Conservation (phyloP, 2,888 invertebrate genomes). For the Hedychridium roseum region DNA sequence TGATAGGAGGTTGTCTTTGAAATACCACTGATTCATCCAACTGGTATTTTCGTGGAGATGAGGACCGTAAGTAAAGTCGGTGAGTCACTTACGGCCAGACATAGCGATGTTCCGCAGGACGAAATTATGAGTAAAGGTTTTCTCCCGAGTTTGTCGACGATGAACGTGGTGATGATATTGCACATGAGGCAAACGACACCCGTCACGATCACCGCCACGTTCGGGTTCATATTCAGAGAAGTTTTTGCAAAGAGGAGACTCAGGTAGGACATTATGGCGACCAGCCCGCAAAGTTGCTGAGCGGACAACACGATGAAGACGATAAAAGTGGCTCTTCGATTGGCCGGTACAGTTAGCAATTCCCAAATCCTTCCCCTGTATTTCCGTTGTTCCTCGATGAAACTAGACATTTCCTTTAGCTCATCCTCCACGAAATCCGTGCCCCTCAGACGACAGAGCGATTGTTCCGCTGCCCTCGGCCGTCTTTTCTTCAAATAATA, state of each 20-base stretch:
- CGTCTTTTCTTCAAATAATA: slow-evolving; percentile 16
- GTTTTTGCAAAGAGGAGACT: slow-evolving; percentile 1
- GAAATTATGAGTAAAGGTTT: slow-evolving; percentile 20
- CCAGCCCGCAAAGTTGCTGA: slow-evolving; percentile 25
- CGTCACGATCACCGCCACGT: slow-evolving; percentile 10
- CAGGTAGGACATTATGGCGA: slow-evolving; percentile 12
- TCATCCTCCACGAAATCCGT: slow-evolving; percentile 7
- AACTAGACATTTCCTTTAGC: slow-evolving; percentile 10
- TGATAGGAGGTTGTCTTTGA: too few species aligned
- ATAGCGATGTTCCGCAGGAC: slow-evolving; percentile 1
- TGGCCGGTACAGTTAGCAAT: slow-evolving; percentile 6
- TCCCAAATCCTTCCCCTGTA: slow-evolving; percentile 11
- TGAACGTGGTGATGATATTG: not conserved
- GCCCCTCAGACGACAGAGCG: not conserved
- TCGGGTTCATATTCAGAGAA: not conserved
- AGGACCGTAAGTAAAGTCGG: too few species aligned
- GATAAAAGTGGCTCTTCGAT: slow-evolving; percentile 16
- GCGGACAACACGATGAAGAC: slow-evolving; percentile 15
- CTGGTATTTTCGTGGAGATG: too few species aligned
- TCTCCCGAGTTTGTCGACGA: slow-evolving; percentile 27
- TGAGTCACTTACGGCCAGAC: too few species aligned
- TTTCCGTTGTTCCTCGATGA: slow-evolving; percentile 1
- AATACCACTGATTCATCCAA: too few species aligned
- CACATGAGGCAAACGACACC: slow-evolving; percentile 1
- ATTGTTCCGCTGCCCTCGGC: too few species aligned